Percentiles rank a stretch among this genome's conserved stretches.
phyloP scores from a whole-genome alignment of 2,113 vertebrate species.

The Epinephelus fuscoguttatus region DNA sequence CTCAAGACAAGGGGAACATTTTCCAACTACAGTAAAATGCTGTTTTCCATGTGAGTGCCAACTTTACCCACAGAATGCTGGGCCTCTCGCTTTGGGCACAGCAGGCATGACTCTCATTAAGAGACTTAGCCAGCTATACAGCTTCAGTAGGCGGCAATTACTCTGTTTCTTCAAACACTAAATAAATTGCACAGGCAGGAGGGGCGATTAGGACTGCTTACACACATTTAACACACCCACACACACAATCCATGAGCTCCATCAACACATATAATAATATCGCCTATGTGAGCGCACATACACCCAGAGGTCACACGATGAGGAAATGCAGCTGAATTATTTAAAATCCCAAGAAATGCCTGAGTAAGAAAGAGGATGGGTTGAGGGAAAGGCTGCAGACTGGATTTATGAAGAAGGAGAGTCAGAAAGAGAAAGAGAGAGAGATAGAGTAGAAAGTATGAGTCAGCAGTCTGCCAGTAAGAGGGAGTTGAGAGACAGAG shows the following conservation, averaged over 20 bases:
- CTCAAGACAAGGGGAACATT: background rate
- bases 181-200: conserved; percentile 7
- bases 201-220: background rate
- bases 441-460: conserved; percentile 31
- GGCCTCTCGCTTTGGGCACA: conserved; percentile 10
- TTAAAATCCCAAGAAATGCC: conserved; percentile 56
- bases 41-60: background rate
- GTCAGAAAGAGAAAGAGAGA: background rate
- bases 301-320: conserved; percentile 48
- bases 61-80: background rate
- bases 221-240: conserved; percentile 47
- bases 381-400: conserved; percentile 28
- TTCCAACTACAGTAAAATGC: conserved; percentile 5
- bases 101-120: conserved; percentile 41
- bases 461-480: conserved; percentile 67
- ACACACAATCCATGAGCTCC: background rate
- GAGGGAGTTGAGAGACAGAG: conserved; percentile 53
- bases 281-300: background rate
- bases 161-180: conserved; percentile 15
- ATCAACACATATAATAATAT: background rate
- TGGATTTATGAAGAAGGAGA: conserved; percentile 31
- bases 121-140: conserved; percentile 19
- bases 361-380: conserved; percentile 24
- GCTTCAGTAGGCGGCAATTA: conserved; percentile 37
- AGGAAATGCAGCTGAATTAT: conserved; percentile 59